Percentiles rank a stretch among this genome's conserved stretches.
Conservation (phyloP, 2,888 invertebrate species). For the Drosophila buzzatii region DNA sequence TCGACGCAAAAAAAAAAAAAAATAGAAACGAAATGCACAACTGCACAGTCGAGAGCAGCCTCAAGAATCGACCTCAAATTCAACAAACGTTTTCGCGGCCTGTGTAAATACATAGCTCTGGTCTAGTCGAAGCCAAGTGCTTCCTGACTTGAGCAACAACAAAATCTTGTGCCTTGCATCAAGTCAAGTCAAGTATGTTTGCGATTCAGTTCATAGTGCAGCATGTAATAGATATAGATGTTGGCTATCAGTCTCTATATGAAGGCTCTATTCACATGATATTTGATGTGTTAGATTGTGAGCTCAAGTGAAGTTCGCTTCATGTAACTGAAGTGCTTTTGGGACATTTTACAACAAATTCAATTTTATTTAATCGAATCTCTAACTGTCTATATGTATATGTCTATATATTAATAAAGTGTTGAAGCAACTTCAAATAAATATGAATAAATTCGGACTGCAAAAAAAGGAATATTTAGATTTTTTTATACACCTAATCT, state of each 20-base stretch:
- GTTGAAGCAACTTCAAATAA: too few relatives aligned
- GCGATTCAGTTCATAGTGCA: not conserved
- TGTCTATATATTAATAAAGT: too few relatives aligned
- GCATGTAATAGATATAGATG: not conserved
- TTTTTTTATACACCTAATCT: too few relatives aligned
- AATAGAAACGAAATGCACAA: too few relatives aligned
- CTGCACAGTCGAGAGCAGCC: not conserved
- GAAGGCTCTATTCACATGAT: not conserved
- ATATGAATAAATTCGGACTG: too few relatives aligned
- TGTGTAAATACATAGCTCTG: conserved; percentile 15
- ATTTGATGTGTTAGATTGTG: too few relatives aligned
- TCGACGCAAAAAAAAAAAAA: conserved; percentile 48
- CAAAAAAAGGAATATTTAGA: too few relatives aligned
- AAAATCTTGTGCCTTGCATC: not conserved
- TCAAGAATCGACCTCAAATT: conserved; percentile 25
- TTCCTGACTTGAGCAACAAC: conserved; percentile 5
- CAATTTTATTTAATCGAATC: too few relatives aligned
- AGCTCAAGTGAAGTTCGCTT: too few relatives aligned
- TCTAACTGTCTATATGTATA: too few relatives aligned
- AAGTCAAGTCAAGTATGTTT: not conserved
- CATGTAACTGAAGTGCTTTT: too few relatives aligned
- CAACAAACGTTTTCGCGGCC: not conserved
- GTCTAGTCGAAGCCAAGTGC: conserved; percentile 8
- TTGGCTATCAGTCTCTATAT: not conserved
- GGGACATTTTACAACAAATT: too few relatives aligned